A percentile compares a stretch with the other conserved stretches of the same genome.
These are phyloP conservation scores for Amblyopsis rosae DNA, from an alignment of 2,113 vertebrate genomes.

Conservation along the genomic window DNA sequence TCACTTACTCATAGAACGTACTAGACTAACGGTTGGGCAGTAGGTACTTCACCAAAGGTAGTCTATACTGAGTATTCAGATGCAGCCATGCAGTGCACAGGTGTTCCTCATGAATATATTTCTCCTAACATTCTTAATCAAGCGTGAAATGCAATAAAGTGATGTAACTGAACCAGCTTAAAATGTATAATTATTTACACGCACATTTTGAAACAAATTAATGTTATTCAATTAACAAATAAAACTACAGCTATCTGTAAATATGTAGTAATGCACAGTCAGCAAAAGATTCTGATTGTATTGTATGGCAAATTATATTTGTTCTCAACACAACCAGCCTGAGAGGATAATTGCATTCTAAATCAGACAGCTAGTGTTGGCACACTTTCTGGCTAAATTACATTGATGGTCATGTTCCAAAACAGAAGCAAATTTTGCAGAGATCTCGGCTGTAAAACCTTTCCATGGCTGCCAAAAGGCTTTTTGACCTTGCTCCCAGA, in stretches of 20 bases:
- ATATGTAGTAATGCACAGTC: conserved; percentile 50
- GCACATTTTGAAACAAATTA: neutral
- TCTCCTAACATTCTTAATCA: neutral
- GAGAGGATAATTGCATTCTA: conserved; percentile 58
- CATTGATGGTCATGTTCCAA: conserved; percentile 62
- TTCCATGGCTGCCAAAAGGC: conserved; percentile 44
- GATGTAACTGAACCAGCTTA: too few relatives aligned
- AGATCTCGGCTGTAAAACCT: conserved; percentile 56
- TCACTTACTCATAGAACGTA: too few relatives aligned
- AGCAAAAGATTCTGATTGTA: conserved; percentile 56
- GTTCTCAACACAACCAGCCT: conserved; percentile 66
- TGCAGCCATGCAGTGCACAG: too few relatives aligned
- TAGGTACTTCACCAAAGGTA: too few relatives aligned
- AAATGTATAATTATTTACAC: too few relatives aligned
- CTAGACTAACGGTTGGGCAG: too few relatives aligned
- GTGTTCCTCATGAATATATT: neutral
- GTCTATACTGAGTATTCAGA: too few relatives aligned
- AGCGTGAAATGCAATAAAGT: too few relatives aligned
- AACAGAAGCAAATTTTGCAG: conserved; percentile 56
- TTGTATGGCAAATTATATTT: conserved; percentile 56
- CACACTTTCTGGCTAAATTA: conserved; percentile 59
- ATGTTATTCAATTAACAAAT: neutral
- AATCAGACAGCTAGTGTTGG: conserved; percentile 65
- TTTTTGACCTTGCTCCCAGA: conserved; percentile 26
- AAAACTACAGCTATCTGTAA: conserved; percentile 36